phyloP scores from a whole-genome alignment of 2,888 invertebrate genomes.

The Tenthredo amoena region DNA sequence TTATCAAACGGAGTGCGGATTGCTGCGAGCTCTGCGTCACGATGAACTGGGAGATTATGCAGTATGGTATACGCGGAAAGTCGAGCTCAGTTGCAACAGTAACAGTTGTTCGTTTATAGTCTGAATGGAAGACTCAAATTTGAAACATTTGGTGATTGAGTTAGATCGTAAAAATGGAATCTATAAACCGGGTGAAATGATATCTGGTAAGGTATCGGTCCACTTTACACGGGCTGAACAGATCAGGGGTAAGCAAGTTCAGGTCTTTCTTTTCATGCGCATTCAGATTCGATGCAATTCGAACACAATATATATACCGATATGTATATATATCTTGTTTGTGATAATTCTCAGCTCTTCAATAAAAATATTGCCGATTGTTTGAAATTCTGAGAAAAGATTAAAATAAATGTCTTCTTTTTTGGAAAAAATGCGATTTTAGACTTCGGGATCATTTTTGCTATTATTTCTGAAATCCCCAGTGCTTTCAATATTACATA shows the following conservation, averaged over 20 bases:
- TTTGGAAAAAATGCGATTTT: too few relatives aligned
- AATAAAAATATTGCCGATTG: background rate
- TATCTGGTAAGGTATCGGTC: conserved; percentile 60
- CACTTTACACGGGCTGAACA: background rate
- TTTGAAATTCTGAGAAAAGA: too few relatives aligned
- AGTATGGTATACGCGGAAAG: background rate
- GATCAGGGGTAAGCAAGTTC: background rate
- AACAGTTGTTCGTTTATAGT: background rate
- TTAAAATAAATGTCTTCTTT: too few relatives aligned
- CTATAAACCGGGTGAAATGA: conserved; percentile 61
- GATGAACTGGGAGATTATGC: background rate
- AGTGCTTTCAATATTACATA: too few relatives aligned
- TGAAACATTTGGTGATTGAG: conserved; percentile 38
- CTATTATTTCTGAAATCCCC: too few relatives aligned
- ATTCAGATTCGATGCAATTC: background rate
- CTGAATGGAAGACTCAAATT: background rate
- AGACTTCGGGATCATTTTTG: too few relatives aligned
- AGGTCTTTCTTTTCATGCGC: background rate
- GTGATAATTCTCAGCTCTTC: background rate
- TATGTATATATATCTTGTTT: too few relatives aligned
- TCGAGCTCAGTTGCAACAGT: background rate
- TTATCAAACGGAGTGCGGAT: too few relatives aligned
- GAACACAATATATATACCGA: too few relatives aligned
- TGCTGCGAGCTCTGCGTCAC: background rate
- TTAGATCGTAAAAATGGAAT: conserved; percentile 59